Evolutionary conservation across 2,113 vertebrate genomes (phyloP).

Genomic region (Oncorhynchus nerka): DNA sequence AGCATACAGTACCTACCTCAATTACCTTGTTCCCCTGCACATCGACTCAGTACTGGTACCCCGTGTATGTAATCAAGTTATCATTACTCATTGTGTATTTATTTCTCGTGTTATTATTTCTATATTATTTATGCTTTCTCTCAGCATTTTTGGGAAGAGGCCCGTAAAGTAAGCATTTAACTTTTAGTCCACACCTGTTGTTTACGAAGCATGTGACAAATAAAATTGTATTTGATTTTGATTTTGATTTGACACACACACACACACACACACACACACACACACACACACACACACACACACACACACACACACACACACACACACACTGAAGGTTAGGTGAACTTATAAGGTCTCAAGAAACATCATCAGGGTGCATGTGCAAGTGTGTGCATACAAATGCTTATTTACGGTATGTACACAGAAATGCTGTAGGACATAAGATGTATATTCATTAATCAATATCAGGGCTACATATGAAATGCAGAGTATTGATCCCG

Average conservation of each 20-base stretch:
- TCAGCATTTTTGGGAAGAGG: too few species aligned
- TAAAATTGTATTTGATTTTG: too few species aligned
- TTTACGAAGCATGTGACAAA: too few species aligned
- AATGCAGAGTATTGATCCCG: conserved; percentile 61
- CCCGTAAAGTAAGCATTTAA: too few species aligned
- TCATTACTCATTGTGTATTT: too few species aligned
- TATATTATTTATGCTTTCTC: too few species aligned
- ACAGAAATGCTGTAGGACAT: conserved; percentile 31
- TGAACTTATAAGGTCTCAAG: not conserved
- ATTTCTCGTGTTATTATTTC: too few species aligned
- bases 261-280: not conserved
- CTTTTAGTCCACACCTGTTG: too few species aligned
- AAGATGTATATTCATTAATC: conserved; percentile 62
- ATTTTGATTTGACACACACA: not conserved
- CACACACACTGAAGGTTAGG: not conserved
- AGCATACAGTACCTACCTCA: too few species aligned
- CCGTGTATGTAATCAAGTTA: too few species aligned
- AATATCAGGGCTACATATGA: conserved; percentile 53
- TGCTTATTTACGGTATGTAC: not conserved
- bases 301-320: not conserved
- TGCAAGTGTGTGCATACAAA: not conserved
- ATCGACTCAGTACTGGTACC: too few species aligned
- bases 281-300: not conserved
- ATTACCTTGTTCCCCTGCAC: too few species aligned
- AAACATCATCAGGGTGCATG: not conserved